These are phyloP conservation scores for Meloe dianella DNA, from an alignment of 2,888 invertebrate species.

Conservation along the genomic window DNA sequence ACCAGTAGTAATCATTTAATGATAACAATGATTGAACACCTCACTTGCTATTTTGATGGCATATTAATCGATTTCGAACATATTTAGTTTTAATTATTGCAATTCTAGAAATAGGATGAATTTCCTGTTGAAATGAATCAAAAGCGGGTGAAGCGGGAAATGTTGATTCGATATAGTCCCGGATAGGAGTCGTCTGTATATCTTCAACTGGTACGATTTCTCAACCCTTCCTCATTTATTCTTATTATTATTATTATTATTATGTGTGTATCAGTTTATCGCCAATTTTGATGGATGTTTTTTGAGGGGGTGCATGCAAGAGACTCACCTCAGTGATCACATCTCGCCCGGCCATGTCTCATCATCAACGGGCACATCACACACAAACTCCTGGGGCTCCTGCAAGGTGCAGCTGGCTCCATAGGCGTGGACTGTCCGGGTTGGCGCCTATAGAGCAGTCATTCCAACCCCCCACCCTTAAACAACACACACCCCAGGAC, in stretches of 20 bases:
- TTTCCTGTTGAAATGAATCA: constrained; percentile 18
- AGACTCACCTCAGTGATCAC: constrained; percentile 47
- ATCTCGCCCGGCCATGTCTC: constrained; percentile 52
- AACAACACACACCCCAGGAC: constrained; percentile 45
- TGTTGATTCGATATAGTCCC: constrained; percentile 20
- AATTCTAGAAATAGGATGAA: constrained; percentile 11
- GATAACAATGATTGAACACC: too few species aligned
- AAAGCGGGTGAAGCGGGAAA: constrained; percentile 29
- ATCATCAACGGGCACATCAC: constrained; percentile 53
- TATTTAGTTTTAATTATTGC: background rate
- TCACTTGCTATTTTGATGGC: too few species aligned
- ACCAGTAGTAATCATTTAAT: too few species aligned
- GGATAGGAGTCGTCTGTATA: constrained; percentile 7
- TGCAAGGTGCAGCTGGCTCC: constrained; percentile 58
- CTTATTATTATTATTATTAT: background rate
- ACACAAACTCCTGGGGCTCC: constrained; percentile 55
- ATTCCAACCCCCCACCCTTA: constrained; percentile 36
- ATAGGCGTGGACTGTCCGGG: constrained; percentile 62
- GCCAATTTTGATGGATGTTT: background rate
- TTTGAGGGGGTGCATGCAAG: constrained; percentile 20
- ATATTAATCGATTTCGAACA: background rate
- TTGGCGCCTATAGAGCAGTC: constrained; percentile 50
- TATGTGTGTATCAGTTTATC: background rate
- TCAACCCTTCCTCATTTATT: background rate
- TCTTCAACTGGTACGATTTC: background rate